A percentile compares a stretch with the other conserved stretches of the same genome.
Conservation (phyloP, 2,113 vertebrate species). For the Phoxinus phoxinus region DNA sequence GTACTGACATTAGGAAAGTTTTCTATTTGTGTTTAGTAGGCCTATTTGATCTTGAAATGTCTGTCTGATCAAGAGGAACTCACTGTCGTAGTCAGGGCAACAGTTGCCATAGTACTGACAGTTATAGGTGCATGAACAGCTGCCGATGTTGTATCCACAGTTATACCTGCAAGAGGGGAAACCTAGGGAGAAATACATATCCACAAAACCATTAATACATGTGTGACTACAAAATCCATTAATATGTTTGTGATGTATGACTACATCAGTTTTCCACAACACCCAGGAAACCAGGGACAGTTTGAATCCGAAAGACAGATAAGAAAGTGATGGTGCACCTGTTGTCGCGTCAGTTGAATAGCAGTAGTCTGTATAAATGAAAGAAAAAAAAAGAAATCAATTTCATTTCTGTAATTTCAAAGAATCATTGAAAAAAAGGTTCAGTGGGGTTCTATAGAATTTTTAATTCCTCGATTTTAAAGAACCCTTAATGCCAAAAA, state of each 20-base stretch:
- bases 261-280: background rate
- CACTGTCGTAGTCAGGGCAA: conserved; percentile 60
- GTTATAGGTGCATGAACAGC: conserved; percentile 68
- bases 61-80: conserved; percentile 8
- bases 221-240: background rate
- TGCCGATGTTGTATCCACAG: conserved; percentile 60
- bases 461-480: no score
- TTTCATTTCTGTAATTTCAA: background rate
- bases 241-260: background rate
- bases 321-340: background rate
- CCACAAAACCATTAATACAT: background rate
- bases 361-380: background rate
- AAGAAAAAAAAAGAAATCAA: background rate
- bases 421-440: background rate
- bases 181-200: background rate
- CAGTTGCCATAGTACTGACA: conserved; percentile 62
- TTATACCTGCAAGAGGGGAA: conserved; percentile 45
- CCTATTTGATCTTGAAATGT: background rate
- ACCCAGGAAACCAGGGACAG: background rate
- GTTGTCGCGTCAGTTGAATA: background rate
- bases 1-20: background rate
- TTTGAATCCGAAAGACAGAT: background rate
- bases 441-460: no score
- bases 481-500: no score
- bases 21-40: background rate